These are phyloP conservation scores for Myotis yumanensis DNA, from an alignment of 2,113 vertebrate genomes.

Conservation along the genomic window DNA sequence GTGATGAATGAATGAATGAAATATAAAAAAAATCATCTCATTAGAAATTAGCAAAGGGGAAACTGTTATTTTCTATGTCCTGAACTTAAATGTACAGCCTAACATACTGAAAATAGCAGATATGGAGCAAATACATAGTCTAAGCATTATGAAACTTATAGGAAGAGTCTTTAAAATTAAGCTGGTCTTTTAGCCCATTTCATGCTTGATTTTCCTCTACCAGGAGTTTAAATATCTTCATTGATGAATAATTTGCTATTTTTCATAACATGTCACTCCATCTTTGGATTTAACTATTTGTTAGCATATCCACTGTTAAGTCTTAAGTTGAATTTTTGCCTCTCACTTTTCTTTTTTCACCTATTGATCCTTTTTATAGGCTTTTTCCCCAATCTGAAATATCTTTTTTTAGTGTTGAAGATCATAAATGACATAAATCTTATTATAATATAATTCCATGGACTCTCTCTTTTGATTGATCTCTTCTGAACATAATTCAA, in stretches of 20 bases:
- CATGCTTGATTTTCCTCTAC: not conserved
- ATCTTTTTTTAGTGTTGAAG: not conserved
- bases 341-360: not conserved
- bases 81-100: not conserved
- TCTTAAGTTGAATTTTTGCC: not conserved
- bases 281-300: not conserved
- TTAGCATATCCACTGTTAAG: not conserved
- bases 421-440: not conserved
- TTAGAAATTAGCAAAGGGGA: not conserved
- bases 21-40: not conserved
- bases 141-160: not conserved
- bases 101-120: not conserved
- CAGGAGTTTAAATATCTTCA: not conserved
- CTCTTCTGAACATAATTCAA: not conserved
- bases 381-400: not conserved
- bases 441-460: not conserved
- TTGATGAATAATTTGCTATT: not conserved
- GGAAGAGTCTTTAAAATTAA: not conserved
- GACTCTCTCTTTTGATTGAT: not conserved
- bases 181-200: not conserved
- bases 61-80: not conserved
- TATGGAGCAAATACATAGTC: not conserved
- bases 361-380: not conserved
- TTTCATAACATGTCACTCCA: not conserved
- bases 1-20: not conserved